These are phyloP conservation scores for Habropoda laboriosa DNA, from an alignment of 1,140 invertebrate genomes.

Conservation along the genomic window DNA sequence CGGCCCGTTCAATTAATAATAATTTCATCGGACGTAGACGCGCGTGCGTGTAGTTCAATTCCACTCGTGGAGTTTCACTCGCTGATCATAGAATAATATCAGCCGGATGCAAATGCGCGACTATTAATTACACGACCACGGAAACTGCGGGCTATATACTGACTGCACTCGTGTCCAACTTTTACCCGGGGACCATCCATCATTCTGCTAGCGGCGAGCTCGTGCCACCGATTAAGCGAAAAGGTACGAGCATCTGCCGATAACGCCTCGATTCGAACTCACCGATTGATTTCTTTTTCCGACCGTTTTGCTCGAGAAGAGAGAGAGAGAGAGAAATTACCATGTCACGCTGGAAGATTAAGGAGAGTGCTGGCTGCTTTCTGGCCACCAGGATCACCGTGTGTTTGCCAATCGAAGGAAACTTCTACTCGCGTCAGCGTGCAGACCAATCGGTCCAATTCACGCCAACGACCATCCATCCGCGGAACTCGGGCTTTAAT, in stretches of 20 bases:
- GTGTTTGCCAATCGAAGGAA: constrained; percentile 12
- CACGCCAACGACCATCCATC: constrained; percentile 4
- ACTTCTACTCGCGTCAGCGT: not conserved
- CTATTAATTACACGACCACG: constrained; percentile 48
- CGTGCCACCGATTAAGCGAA: constrained; percentile 7
- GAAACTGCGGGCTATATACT: constrained; percentile 30
- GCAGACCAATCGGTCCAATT: constrained; percentile 2
- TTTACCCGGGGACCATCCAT: constrained; percentile 26
- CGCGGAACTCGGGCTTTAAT: constrained; percentile 17
- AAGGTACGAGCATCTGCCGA: not conserved
- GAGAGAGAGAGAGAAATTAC: not conserved
- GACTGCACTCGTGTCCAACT: constrained; percentile 12
- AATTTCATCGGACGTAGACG: constrained; percentile 22
- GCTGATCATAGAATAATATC: constrained; percentile 55
- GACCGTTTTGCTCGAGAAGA: too few relatives aligned
- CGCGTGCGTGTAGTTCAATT: constrained; percentile 36
- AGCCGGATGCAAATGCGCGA: constrained; percentile 39
- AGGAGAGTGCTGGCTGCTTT: not conserved
- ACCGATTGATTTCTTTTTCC: constrained; percentile 15
- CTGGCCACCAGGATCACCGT: not conserved
- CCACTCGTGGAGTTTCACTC: constrained; percentile 36
- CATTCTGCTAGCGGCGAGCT: not conserved
- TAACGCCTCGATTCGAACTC: not conserved
- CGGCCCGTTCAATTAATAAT: constrained; percentile 50
- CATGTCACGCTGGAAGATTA: not conserved